Evolutionary conservation across 64 coral and sea anemone genomes (phyloP).

Genomic region (Orbicella faveolata): DNA sequence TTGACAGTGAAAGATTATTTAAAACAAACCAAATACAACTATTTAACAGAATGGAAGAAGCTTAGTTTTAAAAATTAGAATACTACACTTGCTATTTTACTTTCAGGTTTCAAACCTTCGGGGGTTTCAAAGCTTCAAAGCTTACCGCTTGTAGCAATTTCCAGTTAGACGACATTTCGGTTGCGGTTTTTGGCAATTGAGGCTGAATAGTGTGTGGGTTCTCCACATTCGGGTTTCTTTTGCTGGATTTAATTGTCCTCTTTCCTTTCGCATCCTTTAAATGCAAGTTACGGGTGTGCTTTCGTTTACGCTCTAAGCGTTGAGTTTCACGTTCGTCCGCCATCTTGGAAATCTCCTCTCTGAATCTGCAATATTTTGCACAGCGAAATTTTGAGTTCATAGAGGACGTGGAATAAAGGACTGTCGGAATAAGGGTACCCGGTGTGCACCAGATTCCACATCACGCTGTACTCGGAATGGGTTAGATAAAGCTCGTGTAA

Average conservation of each 20-base stretch:
- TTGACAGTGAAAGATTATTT: too few relatives aligned
- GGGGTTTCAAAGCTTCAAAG: not conserved
- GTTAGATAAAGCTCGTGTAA: not conserved
- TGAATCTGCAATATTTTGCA: not conserved
- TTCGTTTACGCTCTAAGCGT: not conserved
- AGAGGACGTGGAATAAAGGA: not conserved
- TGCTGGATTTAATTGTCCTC: not conserved
- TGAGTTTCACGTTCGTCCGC: not conserved
- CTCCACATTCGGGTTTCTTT: slow-evolving; percentile 24
- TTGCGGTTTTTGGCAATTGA: slow-evolving; percentile 61
- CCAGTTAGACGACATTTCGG: slow-evolving; percentile 91
- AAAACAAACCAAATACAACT: too few relatives aligned
- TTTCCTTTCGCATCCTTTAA: not conserved
- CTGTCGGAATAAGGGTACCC: not conserved
- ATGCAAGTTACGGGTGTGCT: not conserved
- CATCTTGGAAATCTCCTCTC: not conserved
- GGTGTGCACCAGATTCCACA: not conserved
- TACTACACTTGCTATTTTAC: too few relatives aligned
- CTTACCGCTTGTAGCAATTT: slow-evolving; percentile 68
- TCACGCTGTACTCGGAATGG: not conserved
- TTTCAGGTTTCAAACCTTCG: too few relatives aligned
- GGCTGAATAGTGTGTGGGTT: slow-evolving; percentile 32
- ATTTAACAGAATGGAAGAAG: too few relatives aligned
- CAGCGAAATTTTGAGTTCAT: not conserved
- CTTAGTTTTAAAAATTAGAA: too few relatives aligned